A percentile compares a stretch with the other conserved stretches of the same genome.
These are phyloP conservation scores for Mesopsocus fuscifrons DNA, from an alignment of 2,888 invertebrate species.

Conservation along the genomic window DNA sequence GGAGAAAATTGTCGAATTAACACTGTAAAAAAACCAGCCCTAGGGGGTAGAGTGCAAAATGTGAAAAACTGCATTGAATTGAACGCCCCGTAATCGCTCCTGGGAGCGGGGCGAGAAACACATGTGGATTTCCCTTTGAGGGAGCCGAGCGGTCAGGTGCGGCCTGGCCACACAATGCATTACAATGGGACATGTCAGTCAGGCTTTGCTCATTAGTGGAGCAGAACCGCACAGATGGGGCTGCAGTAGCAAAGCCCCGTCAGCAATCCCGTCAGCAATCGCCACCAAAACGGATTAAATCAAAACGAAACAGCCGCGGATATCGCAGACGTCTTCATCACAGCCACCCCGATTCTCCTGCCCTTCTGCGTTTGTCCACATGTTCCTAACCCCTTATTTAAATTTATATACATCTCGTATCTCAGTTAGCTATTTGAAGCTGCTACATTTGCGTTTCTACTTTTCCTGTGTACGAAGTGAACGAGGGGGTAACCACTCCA, in stretches of 20 bases:
- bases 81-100: not conserved
- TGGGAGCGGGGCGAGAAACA: not conserved
- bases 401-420: no score
- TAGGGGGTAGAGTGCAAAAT: not conserved
- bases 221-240: not conserved
- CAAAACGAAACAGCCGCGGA: not conserved
- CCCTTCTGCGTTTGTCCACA: no score
- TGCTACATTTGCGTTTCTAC: no score
- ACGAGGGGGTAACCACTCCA: no score
- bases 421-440: no score
- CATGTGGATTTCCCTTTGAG: not conserved
- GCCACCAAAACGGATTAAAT: not conserved
- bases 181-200: not conserved
- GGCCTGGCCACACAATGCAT: no score
- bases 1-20: no score
- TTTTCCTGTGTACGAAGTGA: no score
- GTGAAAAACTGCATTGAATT: not conserved
- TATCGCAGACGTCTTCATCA: not conserved
- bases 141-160: not conserved
- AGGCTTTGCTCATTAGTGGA: not conserved
- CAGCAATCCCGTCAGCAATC: not conserved
- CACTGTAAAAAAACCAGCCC: no score
- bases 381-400: no score
- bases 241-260: no score
- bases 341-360: not conserved